Base-by-base conservation (phyloP, 2,888 invertebrate species). In the Drosophila eohydei region DNA sequence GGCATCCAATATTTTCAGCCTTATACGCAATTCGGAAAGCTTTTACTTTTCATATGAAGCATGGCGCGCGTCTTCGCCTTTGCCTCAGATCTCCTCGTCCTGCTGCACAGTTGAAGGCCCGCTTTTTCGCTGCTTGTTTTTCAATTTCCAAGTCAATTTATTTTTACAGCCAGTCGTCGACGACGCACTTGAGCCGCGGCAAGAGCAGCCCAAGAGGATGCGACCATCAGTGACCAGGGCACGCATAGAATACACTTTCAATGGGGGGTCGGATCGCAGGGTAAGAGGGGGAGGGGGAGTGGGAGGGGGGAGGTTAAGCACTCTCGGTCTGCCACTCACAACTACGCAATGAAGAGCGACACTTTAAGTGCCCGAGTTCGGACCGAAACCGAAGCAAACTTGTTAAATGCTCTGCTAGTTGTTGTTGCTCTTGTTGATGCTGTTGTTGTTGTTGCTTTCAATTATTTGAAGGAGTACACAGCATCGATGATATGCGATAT, bases 121-220 rank as follows among this genome's bases (percentile, higher is more conserved):
- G 75, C 57, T 80, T 70, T 73, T 81, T 85, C 68, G 74, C 63
- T 63, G 68, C 56, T 72, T 59, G 54, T 73, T 84, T 83, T 89
- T 87, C 89, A 89, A 89, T 89, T 89, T 89, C 86, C 87, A 89
- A 89, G 83, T 89, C 89, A 89, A 86, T 86, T 86, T 86, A 88
- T 88, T 86, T 86, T 89, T 83, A 86, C 88, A 85, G 76, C 80
- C 74, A 71, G 76, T 63, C 72, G 64, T 70, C 72, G 64, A 64
- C 71, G 71, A 41, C 65, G 79, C 68, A 78, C 79, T 81, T 55
- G 71, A 82, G 62, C 51, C 64, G 52, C 51, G 40, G 21, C 54
- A 21, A 43, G 60, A 38, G 30, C 21, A 48, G 57, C 48, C 74
- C 52, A 78, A 72, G 81, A 74, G 81, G 81, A 83, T 78, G 55